phyloP scores from a whole-genome alignment of 2,888 invertebrate species.

The Spilosoma lubricipeda region DNA sequence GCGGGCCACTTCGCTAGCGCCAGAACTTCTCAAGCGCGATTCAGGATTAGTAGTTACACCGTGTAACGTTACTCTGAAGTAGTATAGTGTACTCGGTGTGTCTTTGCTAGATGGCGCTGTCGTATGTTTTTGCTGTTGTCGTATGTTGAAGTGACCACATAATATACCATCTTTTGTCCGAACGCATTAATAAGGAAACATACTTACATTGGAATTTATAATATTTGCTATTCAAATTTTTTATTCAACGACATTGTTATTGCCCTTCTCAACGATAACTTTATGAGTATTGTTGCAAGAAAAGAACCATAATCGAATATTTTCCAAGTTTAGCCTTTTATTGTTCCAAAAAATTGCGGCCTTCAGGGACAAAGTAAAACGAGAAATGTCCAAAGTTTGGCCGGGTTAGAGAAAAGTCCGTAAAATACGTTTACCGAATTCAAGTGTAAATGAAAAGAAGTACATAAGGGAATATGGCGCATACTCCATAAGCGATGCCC shows the following conservation, averaged over 20 bases:
- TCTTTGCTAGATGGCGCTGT: too few relatives aligned
- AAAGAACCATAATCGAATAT: conserved; percentile 35
- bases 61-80: too few relatives aligned
- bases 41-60: too few relatives aligned
- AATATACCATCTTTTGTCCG: too few relatives aligned
- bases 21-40: too few relatives aligned
- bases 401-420: conserved; percentile 45
- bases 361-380: conserved; percentile 45
- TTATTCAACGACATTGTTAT: neutral
- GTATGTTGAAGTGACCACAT: too few relatives aligned
- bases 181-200: neutral
- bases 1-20: too few relatives aligned
- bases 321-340: conserved; percentile 45
- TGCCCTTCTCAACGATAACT: neutral
- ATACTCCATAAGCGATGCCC: conserved; percentile 17
- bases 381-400: conserved; percentile 51
- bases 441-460: conserved; percentile 49
- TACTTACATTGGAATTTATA: neutral
- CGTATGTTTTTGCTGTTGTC: too few relatives aligned
- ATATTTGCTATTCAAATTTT: neutral
- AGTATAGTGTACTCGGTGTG: too few relatives aligned
- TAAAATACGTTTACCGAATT: conserved; percentile 57
- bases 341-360: conserved; percentile 43
- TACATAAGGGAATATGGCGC: conserved; percentile 41
- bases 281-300: conserved; percentile 14